These are phyloP conservation scores for Rhingia rostrata DNA, from an alignment of 2,888 invertebrate genomes.

Conservation along the genomic window DNA sequence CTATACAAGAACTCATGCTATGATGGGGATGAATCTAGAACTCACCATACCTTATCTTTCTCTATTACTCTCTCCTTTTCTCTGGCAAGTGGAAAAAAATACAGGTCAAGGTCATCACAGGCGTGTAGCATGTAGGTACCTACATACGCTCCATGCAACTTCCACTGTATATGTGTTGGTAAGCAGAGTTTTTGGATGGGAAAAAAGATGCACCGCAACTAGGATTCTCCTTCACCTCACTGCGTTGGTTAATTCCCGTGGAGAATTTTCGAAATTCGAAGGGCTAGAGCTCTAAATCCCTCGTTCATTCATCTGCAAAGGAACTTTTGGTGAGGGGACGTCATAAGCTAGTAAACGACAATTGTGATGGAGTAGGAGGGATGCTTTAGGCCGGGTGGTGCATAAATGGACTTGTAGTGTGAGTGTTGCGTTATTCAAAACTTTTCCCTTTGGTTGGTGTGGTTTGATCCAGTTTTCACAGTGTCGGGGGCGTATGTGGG, in stretches of 20 bases:
- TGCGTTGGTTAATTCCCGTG: conserved; percentile 53
- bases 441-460: conserved; percentile 50
- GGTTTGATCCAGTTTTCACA: conserved; percentile 56
- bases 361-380: neutral
- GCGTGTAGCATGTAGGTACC: too few species aligned
- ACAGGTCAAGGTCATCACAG: conserved; percentile 69
- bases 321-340: conserved; percentile 35
- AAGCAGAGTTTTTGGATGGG: conserved; percentile 22
- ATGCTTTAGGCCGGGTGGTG: neutral
- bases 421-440: conserved; percentile 58
- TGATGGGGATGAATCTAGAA: conserved; percentile 20
- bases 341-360: neutral
- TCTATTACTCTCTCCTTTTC: conserved; percentile 1
- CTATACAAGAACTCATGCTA: conserved; percentile 46
- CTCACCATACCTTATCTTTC: conserved; percentile 45
- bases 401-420: conserved; percentile 29
- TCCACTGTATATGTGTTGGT: conserved; percentile 3
- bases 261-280: neutral
- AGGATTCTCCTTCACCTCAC: conserved; percentile 51
- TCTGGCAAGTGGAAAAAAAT: conserved; percentile 14
- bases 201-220: conserved; percentile 39
- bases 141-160: conserved; percentile 32
- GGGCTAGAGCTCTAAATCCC: conserved; percentile 12
- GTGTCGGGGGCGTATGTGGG: conserved; percentile 10
- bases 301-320: conserved; percentile 47